Conservation (phyloP, 92 coral and sea anemone genomes). For the Phenganax marumi region DNA sequence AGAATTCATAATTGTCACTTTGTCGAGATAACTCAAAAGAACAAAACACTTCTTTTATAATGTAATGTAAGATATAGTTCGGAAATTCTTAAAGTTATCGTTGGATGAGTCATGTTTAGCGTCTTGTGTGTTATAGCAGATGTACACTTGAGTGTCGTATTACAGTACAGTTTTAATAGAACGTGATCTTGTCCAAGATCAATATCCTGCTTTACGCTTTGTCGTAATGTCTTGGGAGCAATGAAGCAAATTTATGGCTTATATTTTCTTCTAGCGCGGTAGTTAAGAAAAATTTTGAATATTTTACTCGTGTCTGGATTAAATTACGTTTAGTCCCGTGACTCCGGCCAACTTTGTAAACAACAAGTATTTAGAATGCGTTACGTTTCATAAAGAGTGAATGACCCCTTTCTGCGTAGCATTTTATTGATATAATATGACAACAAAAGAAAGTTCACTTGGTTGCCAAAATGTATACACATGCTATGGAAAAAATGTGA, state of each 20-base stretch:
- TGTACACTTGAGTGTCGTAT: neutral
- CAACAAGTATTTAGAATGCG: neutral
- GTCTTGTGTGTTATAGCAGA: constrained; percentile 2
- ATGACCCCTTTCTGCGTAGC: neutral
- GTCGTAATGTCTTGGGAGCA: neutral
- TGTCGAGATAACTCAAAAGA: neutral
- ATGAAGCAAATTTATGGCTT: neutral
- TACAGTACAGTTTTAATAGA: neutral
- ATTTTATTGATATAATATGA: neutral
- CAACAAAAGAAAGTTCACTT: no score
- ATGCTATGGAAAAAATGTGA: no score
- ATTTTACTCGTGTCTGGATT: constrained; percentile 23
- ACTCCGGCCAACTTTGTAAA: constrained; percentile 24
- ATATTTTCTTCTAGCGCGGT: neutral
- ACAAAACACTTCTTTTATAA: no score
- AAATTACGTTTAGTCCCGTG: constrained; percentile 40
- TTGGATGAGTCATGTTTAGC: neutral
- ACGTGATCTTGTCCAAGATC: neutral
- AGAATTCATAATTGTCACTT: neutral
- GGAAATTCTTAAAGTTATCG: constrained; percentile 12
- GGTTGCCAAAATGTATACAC: no score
- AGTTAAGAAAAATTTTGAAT: constrained; percentile 15
- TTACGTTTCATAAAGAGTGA: constrained; percentile 4
- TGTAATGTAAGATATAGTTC: neutral
- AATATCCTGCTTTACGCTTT: neutral